Percentiles rank a stretch among this genome's conserved stretches.
Conservation (phyloP, 2,888 invertebrate genomes). For the Drosophila vallismaia region DNA sequence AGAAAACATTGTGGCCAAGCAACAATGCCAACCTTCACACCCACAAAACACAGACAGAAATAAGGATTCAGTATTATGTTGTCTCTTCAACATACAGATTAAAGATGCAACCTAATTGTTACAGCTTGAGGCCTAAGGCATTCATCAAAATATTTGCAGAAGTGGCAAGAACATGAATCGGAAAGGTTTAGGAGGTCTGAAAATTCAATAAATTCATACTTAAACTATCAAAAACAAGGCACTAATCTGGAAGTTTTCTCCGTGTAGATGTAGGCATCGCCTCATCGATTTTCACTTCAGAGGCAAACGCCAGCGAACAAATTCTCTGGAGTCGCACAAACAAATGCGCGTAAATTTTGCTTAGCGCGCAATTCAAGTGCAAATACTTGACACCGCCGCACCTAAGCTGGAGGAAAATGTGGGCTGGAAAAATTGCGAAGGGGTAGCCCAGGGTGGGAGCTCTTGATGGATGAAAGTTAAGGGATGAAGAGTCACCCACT, state of each 20-base stretch:
- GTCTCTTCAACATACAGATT: slow-evolving; percentile 6
- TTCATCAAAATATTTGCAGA: background rate
- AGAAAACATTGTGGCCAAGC: slow-evolving; percentile 77
- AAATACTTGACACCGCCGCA: slow-evolving; percentile 78
- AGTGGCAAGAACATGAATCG: background rate
- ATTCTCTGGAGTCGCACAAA: slow-evolving; percentile 72
- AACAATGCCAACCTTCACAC: slow-evolving; percentile 64
- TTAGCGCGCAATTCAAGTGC: slow-evolving; percentile 72
- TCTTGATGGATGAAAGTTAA: slow-evolving; percentile 17
- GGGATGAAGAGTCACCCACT: slow-evolving; percentile 28
- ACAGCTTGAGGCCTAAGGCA: background rate
- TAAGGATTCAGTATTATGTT: background rate
- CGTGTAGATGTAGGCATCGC: slow-evolving; percentile 29
- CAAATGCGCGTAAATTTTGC: slow-evolving; percentile 80
- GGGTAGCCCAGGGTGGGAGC: background rate
- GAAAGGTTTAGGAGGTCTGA: too few relatives aligned
- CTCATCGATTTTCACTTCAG: slow-evolving; percentile 76
- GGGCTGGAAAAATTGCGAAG: background rate
- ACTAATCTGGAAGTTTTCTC: slow-evolving; percentile 6
- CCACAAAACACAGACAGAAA: slow-evolving; percentile 19
- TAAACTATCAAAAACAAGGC: too few relatives aligned
- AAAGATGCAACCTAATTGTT: slow-evolving; percentile 7
- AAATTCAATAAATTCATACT: too few relatives aligned
- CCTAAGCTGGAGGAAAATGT: slow-evolving; percentile 43
- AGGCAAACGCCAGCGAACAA: slow-evolving; percentile 48